Conservation (phyloP, 2,888 invertebrate species). For the Perdita meconis region DNA sequence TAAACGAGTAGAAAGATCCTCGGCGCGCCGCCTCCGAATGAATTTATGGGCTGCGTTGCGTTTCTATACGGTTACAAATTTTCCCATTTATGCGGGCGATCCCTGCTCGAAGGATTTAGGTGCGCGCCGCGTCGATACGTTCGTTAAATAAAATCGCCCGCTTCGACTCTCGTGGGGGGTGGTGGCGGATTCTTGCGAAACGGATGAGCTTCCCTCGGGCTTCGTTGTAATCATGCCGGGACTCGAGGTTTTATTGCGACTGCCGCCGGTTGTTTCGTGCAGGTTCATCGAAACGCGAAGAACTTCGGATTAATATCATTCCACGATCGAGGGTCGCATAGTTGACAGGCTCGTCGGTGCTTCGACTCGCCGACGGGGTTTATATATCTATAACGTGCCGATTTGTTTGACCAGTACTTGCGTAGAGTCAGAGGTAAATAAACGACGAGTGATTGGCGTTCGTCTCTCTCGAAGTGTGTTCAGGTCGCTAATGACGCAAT, state of each 20-base stretch:
- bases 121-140: background rate
- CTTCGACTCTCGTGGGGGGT: too few species aligned
- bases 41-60: constrained; percentile 26
- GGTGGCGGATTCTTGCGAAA: too few species aligned
- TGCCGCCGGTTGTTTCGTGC: too few species aligned
- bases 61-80: constrained; percentile 42
- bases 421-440: background rate
- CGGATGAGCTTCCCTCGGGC: too few species aligned
- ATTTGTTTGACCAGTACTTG: background rate
- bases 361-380: too few species aligned
- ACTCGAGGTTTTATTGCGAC: too few species aligned
- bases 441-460: background rate
- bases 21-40: background rate
- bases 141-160: constrained; percentile 27
- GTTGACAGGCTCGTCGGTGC: too few species aligned
- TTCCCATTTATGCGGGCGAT: constrained; percentile 23
- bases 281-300: too few species aligned
- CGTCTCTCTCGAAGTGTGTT: background rate
- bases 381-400: background rate
- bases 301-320: too few species aligned
- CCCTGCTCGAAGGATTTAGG: background rate
- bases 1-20: constrained; percentile 33
- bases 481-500: background rate
- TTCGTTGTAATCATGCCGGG: too few species aligned
- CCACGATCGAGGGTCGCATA: too few species aligned